These are phyloP conservation scores for Ciconia nigra DNA, from an alignment of 2,797 vertebrate species.

Conservation along the genomic window DNA sequence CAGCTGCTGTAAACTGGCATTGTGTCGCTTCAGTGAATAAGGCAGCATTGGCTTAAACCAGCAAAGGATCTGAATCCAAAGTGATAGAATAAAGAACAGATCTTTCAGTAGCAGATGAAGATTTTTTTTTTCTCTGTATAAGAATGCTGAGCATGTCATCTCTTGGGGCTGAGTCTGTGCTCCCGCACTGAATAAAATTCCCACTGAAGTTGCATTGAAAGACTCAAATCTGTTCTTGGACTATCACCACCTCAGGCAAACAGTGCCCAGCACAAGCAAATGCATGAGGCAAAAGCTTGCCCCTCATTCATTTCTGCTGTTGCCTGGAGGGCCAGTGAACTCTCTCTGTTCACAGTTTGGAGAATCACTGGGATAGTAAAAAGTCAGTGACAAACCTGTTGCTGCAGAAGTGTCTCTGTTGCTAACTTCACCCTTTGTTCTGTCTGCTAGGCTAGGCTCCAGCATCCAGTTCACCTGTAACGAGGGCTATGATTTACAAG, in stretches of 20 bases:
- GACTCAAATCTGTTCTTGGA: not conserved
- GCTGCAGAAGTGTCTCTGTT: not conserved
- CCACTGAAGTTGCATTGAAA: not conserved
- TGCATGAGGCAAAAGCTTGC: not conserved
- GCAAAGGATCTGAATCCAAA: not conserved
- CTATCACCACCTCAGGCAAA: not conserved
- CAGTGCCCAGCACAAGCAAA: not conserved
- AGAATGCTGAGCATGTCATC: not conserved
- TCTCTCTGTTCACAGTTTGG: not conserved
- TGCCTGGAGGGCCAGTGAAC: not conserved
- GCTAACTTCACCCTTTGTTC: not conserved
- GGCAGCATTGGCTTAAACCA: not conserved
- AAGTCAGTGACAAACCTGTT: not conserved
- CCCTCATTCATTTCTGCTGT: not conserved
- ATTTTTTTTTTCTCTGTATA: not conserved
- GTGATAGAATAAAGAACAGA: not conserved
- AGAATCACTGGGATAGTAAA: not conserved
- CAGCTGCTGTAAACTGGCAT: not conserved
- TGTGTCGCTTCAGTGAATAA: not conserved
- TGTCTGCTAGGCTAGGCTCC: constrained; percentile 86
- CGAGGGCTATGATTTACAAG: constrained; percentile 96
- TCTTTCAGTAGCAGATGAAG: not conserved
- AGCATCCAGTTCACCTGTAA: constrained; percentile 97
- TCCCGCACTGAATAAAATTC: not conserved
- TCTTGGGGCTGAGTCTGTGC: not conserved